Evolutionary conservation across 2,113 vertebrate genomes (phyloP), one percentile per base, ranked within the genome.

Genomic region (Eulacestoma nigropectus): DNA sequence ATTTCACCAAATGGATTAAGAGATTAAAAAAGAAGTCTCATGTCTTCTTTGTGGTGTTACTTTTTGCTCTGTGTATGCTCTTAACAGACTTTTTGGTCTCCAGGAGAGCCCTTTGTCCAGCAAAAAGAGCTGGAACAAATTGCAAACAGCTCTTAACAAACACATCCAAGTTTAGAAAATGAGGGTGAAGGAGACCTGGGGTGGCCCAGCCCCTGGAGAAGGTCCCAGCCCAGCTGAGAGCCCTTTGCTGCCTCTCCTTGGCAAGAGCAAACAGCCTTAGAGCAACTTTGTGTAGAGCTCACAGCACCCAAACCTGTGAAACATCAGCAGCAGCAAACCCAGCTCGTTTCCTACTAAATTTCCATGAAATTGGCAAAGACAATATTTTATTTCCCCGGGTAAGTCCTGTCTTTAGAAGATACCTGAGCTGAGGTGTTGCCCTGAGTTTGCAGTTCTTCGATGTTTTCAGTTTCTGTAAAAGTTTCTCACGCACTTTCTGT

Each of bases 301-400:
- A 9, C 14, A 33, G 29, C 35, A 33, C 47, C 11, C 19, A 67
- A 52, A 42, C 9, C 6, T n/a, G 16, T 15, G 9, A 37, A 62
- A 20, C 15, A 29, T 6, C 52, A 27, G 1, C 25, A 1, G 12
- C 42, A 19, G 26, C n/a, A 53, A 33, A 62, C 6, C 0, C 29
- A 64, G 35, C 30, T 75, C 3, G 1, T 79, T 49, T 67, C 35
- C 37, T 39, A 7, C 25, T 17, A 8, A 12, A 4, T 42, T 47
- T 8, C 17, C 27, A 39, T 11, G 7, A 18, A 16, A 16, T 2
- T 76, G 42, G 14, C 44, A 16, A 53, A 55, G 23, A 7, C 30
- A 33, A 0, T 3, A 1, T 18, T 65, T 12, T 27, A 44, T 37
- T 50, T 39, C 57, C 50, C 60, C 35, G 6, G 42, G 4, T 19